These are phyloP conservation scores for Apotomis turbidana DNA, from an alignment of 2,888 invertebrate species.

Conservation along the genomic window DNA sequence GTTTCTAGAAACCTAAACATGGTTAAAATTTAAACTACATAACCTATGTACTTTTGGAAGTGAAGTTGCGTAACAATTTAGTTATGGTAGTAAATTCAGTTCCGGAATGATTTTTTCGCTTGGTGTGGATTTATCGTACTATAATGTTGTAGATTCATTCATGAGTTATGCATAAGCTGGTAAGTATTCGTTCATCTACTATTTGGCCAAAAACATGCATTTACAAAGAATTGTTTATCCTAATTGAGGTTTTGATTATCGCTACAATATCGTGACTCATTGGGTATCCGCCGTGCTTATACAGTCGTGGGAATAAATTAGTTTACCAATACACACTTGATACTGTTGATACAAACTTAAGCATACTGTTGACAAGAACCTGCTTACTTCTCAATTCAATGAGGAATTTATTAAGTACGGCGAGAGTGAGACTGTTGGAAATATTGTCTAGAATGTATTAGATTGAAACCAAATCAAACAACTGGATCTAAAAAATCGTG, in stretches of 20 bases:
- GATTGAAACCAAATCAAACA: too few species aligned
- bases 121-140: neutral
- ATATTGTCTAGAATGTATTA: too few species aligned
- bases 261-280: neutral
- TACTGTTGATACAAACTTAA: neutral
- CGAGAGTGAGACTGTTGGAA: too few species aligned
- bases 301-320: neutral
- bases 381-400: too few species aligned
- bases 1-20: too few species aligned
- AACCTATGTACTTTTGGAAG: neutral
- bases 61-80: slow-evolving; percentile 7
- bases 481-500: too few species aligned
- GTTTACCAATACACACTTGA: neutral
- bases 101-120: neutral
- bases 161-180: neutral
- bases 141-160: neutral
- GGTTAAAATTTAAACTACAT: too few species aligned
- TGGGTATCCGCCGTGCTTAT: neutral
- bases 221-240: neutral
- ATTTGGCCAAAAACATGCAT: neutral
- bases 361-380: neutral
- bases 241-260: neutral
- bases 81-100: slow-evolving; percentile 8
- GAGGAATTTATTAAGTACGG: too few species aligned
- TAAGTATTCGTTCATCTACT: neutral